A percentile compares a stretch with the other conserved stretches of the same genome.
Evolutionary conservation across 2,113 vertebrate genomes (phyloP).

Genomic region (Hippocampus barbouri): DNA sequence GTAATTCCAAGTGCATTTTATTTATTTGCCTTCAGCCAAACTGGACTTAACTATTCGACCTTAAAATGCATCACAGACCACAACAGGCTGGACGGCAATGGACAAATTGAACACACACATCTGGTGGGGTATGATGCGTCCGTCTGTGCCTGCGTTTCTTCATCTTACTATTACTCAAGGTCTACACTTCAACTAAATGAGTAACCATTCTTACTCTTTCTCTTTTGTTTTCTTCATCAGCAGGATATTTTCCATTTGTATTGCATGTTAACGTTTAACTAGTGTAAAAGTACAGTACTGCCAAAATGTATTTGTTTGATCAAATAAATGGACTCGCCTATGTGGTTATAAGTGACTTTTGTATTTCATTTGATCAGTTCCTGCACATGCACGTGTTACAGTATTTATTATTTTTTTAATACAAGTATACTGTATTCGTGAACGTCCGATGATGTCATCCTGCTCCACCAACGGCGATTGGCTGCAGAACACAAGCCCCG

Average conservation of each 20-base stretch:
- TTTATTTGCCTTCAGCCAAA: neutral
- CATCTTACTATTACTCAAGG: slow-evolving; percentile 6
- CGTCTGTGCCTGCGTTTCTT: slow-evolving; percentile 25
- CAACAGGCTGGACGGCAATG: neutral
- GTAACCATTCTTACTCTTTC: slow-evolving; percentile 21
- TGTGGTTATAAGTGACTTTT: neutral
- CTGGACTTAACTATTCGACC: neutral
- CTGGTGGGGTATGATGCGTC: neutral
- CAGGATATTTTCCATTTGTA: slow-evolving; percentile 39
- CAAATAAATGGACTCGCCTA: slow-evolving; percentile 2
- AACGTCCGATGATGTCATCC: neutral
- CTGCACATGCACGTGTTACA: neutral
- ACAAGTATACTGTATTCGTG: no score
- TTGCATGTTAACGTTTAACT: slow-evolving; percentile 41
- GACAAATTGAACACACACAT: neutral
- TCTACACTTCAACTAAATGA: slow-evolving; percentile 6
- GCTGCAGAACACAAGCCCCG: slow-evolving; percentile 42
- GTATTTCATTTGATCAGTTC: neutral
- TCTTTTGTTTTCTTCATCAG: slow-evolving; percentile 22
- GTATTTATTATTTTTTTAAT: neutral
- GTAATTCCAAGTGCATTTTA: neutral
- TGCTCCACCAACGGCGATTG: slow-evolving; percentile 41
- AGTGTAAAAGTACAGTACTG: slow-evolving; percentile 30
- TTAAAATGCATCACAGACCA: neutral
- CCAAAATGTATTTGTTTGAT: slow-evolving; percentile 26